A percentile compares a stretch with the other conserved stretches of the same genome.
phyloP scores from a whole-genome alignment of 2,797 vertebrate genomes.

The Apodemus agrarius region DNA sequence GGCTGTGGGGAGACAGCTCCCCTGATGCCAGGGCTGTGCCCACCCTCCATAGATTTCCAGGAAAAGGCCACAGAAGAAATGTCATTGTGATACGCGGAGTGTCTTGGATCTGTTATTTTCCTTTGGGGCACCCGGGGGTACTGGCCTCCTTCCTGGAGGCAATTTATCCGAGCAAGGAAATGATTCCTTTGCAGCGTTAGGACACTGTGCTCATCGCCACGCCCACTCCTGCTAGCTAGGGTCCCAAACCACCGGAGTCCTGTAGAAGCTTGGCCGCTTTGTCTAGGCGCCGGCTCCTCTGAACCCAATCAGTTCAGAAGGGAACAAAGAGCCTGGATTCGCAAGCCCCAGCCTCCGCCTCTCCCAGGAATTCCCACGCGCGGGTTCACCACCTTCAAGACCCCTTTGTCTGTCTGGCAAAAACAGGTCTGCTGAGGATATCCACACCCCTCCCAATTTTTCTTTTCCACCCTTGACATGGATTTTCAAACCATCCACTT shows the following conservation, averaged over 20 bases:
- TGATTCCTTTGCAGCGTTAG: neutral
- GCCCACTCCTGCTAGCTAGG: slow-evolving; percentile 29
- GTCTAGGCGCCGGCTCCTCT: slow-evolving; percentile 25
- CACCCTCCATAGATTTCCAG: neutral
- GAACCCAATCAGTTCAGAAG: slow-evolving; percentile 18
- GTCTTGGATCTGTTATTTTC: neutral
- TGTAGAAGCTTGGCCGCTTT: slow-evolving; percentile 31
- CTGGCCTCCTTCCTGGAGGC: too few relatives aligned
- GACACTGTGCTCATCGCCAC: neutral
- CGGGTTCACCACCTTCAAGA: slow-evolving; percentile 62
- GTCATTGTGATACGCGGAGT: neutral
- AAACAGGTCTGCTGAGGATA: neutral
- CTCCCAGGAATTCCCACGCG: neutral
- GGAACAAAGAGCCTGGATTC: slow-evolving; percentile 73
- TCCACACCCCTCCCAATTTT: neutral
- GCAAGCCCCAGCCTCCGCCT: neutral
- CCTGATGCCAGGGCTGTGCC: neutral
- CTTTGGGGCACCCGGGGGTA: neutral
- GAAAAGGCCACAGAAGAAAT: neutral
- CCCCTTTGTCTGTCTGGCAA: slow-evolving; percentile 75
- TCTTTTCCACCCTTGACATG: neutral
- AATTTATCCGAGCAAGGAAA: neutral
- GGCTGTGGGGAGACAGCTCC: neutral
- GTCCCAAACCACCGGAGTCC: neutral
- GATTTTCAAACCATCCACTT: neutral